Percentiles rank a stretch among this genome's conserved stretches.
These are phyloP conservation scores for Sitophilus oryzae DNA, from an alignment of 1,140 invertebrate species.

Conservation along the genomic window DNA sequence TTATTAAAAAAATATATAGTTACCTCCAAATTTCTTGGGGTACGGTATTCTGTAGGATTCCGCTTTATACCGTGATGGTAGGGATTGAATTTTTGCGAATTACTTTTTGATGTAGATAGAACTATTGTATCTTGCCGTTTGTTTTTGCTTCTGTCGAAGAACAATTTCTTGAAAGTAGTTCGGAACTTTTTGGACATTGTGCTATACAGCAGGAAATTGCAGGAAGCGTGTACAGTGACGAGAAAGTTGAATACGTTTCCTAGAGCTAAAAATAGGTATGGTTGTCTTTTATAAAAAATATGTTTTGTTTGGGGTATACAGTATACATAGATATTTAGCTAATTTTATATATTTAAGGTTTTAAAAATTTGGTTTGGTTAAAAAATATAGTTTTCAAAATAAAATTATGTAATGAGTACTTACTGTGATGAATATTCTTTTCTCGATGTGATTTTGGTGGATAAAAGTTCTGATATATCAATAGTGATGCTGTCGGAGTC, in stretches of 20 bases:
- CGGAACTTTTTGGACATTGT: constrained; percentile 71
- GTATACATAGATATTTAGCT: background rate
- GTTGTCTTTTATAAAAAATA: too few species aligned
- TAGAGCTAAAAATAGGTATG: constrained; percentile 47
- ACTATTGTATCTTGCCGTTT: constrained; percentile 31
- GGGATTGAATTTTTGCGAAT: constrained; percentile 30
- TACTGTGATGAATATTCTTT: constrained; percentile 24
- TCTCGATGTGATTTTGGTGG: constrained; percentile 9
- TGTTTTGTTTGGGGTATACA: too few species aligned
- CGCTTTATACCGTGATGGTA: constrained; percentile 32
- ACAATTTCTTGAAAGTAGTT: constrained; percentile 60
- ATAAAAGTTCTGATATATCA: constrained; percentile 46
- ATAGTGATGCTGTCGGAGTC: constrained; percentile 56
- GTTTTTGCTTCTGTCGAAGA: constrained; percentile 45
- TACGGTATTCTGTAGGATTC: constrained; percentile 35
- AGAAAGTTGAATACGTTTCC: constrained; percentile 71
- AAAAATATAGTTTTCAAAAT: too few species aligned
- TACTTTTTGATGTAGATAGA: constrained; percentile 25
- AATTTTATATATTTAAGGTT: background rate
- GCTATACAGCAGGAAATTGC: constrained; percentile 74
- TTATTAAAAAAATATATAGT: constrained; percentile 43
- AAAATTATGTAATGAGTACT: constrained; percentile 3
- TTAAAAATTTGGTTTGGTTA: background rate
- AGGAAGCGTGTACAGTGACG: constrained; percentile 62
- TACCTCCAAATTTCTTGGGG: constrained; percentile 43